Conservation (phyloP, 2,113 vertebrate species). For the Takifugu bimaculatus region DNA sequence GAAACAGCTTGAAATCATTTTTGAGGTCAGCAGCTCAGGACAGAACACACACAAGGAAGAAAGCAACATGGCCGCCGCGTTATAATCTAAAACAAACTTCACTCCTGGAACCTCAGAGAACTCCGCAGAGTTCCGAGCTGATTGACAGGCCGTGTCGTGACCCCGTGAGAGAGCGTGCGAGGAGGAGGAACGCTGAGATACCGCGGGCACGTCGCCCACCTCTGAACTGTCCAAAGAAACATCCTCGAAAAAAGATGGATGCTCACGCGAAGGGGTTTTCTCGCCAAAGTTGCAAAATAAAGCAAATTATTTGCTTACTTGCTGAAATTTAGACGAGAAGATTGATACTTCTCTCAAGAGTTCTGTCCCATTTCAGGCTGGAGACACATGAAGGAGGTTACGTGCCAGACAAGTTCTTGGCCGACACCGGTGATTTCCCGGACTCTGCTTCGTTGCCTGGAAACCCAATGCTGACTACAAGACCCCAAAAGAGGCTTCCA, state of each 20-base stretch:
- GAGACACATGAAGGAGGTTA: constrained; percentile 3
- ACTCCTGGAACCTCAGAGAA: too few relatives aligned
- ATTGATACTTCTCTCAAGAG: constrained; percentile 4
- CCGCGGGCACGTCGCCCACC: too few relatives aligned
- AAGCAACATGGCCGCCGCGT: background rate
- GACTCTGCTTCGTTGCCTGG: constrained; percentile 19
- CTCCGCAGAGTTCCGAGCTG: too few relatives aligned
- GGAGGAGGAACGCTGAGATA: too few relatives aligned
- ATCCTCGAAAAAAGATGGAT: too few relatives aligned
- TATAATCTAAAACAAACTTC: too few relatives aligned
- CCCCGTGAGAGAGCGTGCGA: too few relatives aligned
- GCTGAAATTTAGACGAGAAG: constrained; percentile 8
- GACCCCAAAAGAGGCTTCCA: constrained; percentile 15
- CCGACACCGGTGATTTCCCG: constrained; percentile 10
- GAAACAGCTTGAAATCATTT: constrained; percentile 27
- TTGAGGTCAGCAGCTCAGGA: constrained; percentile 5
- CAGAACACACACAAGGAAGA: background rate
- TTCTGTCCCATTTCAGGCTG: constrained; percentile 3
- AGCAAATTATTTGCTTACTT: background rate
- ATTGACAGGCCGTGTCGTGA: too few relatives aligned
- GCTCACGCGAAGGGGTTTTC: too few relatives aligned
- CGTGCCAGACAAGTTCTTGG: constrained; percentile 22
- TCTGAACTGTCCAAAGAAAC: too few relatives aligned
- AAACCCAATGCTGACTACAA: constrained; percentile 6
- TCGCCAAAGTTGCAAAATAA: background rate